Evolutionary conservation across 1,140 invertebrate species (phyloP).

Genomic region (Pectinophora gossypiella): DNA sequence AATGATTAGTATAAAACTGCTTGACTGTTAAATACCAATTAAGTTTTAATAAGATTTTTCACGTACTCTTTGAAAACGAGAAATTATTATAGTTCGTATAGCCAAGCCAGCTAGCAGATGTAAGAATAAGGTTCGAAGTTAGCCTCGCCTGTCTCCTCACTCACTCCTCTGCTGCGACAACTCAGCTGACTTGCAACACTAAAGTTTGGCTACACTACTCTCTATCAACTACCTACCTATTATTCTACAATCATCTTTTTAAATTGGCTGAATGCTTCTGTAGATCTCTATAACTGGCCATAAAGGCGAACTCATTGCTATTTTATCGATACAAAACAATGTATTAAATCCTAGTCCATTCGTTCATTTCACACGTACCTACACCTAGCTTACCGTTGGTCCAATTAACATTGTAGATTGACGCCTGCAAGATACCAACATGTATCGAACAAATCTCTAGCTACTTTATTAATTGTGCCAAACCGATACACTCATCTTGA

Average conservation of each 20-base stretch:
- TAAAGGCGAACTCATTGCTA: too few relatives aligned
- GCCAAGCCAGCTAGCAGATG: background rate
- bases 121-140: too few relatives aligned
- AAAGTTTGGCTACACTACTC: background rate
- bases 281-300: background rate
- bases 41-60: slow-evolving; percentile 28
- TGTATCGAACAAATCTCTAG: background rate
- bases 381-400: too few relatives aligned
- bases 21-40: slow-evolving; percentile 31
- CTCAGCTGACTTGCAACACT: background rate
- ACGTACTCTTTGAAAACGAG: too few relatives aligned
- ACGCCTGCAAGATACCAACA: background rate
- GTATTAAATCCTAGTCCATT: too few relatives aligned
- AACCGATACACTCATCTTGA: slow-evolving; percentile 12
- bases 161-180: background rate
- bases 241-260: background rate
- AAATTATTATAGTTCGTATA: slow-evolving; percentile 5
- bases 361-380: too few relatives aligned
- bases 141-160: background rate
- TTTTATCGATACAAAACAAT: too few relatives aligned
- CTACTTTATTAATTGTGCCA: slow-evolving; percentile 11
- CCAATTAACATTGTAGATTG: background rate
- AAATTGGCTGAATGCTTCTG: background rate
- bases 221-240: background rate
- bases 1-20: slow-evolving; percentile 36